Conservation (phyloP, 2,888 invertebrate genomes). For the Drosophila meridiana region DNA sequence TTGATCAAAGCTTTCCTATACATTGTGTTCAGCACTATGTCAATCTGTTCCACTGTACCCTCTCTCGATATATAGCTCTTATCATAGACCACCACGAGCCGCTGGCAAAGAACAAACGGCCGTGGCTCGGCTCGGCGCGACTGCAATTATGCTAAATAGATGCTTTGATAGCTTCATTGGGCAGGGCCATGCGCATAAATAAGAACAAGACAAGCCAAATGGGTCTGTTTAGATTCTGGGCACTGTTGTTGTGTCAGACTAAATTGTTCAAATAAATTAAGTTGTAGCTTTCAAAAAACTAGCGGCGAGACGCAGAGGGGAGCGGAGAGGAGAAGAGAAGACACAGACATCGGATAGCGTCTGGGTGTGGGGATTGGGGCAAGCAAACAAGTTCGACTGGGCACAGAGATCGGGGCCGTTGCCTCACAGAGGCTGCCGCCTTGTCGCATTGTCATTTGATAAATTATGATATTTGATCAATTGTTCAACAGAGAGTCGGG, state of each 20-base stretch:
- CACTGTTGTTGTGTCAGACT: conserved; percentile 67
- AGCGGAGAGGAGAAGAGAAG: conserved; percentile 3
- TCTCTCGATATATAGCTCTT: conserved; percentile 6
- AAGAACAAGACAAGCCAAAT: conserved; percentile 65
- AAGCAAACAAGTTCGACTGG: conserved; percentile 63
- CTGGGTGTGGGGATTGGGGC: conserved; percentile 75
- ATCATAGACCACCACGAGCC: conserved; percentile 51
- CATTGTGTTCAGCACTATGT: background rate
- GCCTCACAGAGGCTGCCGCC: conserved; percentile 72
- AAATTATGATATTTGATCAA: conserved; percentile 83
- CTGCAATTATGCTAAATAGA: conserved; percentile 78
- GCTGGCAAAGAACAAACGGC: conserved; percentile 32
- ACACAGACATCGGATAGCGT: conserved; percentile 37
- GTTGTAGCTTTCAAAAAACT: conserved; percentile 74
- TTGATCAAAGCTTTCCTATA: background rate
- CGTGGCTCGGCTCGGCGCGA: conserved; percentile 9
- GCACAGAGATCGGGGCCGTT: conserved; percentile 56
- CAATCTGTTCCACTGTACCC: conserved; percentile 35
- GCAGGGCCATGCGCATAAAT: conserved; percentile 65
- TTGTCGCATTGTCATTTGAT: conserved; percentile 79
- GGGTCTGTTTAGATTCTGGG: conserved; percentile 52
- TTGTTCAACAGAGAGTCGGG: conserved; percentile 67
- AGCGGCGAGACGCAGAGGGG: background rate
- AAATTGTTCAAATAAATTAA: conserved; percentile 82
- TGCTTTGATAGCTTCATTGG: conserved; percentile 72